phyloP scores from a whole-genome alignment of 2,888 invertebrate genomes.

The Molorchus minor region DNA sequence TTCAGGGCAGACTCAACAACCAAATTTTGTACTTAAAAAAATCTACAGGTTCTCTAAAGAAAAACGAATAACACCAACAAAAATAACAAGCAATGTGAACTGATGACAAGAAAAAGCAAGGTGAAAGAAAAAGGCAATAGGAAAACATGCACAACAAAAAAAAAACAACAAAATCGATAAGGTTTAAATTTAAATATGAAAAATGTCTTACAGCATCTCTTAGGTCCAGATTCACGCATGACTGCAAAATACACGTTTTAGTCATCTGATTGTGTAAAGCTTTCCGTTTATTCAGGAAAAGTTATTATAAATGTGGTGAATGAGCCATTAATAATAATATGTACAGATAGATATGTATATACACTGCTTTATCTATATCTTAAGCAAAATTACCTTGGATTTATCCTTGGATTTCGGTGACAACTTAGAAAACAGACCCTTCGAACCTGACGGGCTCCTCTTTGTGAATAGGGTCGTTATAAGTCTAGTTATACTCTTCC shows the following conservation, averaged over 20 bases:
- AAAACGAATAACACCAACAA: too few relatives aligned
- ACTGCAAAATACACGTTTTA: conserved; percentile 63
- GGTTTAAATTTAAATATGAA: conserved; percentile 38
- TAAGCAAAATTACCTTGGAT: conserved; percentile 66
- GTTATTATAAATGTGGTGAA: conserved; percentile 10
- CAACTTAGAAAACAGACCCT: conserved; percentile 67
- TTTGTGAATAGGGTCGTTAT: conserved; percentile 85
- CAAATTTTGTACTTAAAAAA: neutral
- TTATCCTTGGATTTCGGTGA: conserved; percentile 71
- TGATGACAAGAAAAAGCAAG: conserved; percentile 36
- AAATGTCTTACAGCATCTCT: conserved; percentile 59
- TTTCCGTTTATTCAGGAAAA: conserved; percentile 10
- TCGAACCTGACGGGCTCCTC: conserved; percentile 64
- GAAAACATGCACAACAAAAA: conserved; percentile 36
- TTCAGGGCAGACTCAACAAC: neutral
- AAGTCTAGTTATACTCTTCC: conserved; percentile 85
- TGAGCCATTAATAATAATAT: conserved; percentile 7
- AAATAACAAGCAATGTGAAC: conserved; percentile 26
- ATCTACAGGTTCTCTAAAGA: too few relatives aligned
- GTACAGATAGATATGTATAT: conserved; percentile 4
- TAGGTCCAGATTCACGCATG: conserved; percentile 67
- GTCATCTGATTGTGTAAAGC: too few relatives aligned
- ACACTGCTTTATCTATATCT: conserved; percentile 1
- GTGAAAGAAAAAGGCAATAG: conserved; percentile 31
- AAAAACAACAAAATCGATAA: conserved; percentile 33